Evolutionary conservation across 2,113 vertebrate species (phyloP).

Genomic region (Syngnathus scovelli): DNA sequence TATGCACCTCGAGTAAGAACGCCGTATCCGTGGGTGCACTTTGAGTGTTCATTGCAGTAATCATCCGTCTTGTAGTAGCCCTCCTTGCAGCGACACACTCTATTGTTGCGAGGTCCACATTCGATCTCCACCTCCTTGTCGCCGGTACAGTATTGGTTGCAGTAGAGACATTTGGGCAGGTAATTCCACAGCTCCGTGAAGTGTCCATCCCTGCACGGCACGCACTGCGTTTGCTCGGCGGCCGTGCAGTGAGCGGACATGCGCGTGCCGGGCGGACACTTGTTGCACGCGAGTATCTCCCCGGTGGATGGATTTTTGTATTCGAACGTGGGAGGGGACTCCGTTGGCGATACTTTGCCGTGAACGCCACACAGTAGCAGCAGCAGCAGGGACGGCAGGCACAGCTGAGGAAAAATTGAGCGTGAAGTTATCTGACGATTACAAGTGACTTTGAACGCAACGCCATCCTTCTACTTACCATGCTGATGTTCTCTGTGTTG

Average conservation of each 20-base stretch:
- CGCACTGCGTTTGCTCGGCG: constrained; percentile 46
- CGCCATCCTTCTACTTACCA: constrained; percentile 42
- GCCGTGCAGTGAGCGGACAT: constrained; percentile 49
- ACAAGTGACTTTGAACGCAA: neutral
- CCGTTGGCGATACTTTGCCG: neutral
- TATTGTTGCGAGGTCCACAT: constrained; percentile 49
- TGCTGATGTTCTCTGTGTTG: constrained; percentile 22
- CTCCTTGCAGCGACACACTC: constrained; percentile 64
- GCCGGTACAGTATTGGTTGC: constrained; percentile 51
- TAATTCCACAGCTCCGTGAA: constrained; percentile 69
- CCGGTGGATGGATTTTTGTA: constrained; percentile 24
- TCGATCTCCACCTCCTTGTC: constrained; percentile 55
- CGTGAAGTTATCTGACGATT: neutral
- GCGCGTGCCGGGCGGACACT: constrained; percentile 56
- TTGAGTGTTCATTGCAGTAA: constrained; percentile 52
- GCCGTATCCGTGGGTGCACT: constrained; percentile 49
- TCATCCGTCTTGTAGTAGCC: constrained; percentile 49
- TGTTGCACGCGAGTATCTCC: constrained; percentile 32
- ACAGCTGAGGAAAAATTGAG: constrained; percentile 29
- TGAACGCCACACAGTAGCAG: constrained; percentile 19
- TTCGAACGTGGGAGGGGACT: constrained; percentile 28
- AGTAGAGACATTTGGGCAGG: constrained; percentile 66
- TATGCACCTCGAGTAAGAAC: constrained; percentile 47
- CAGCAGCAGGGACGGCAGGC: constrained; percentile 1
- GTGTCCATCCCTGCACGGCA: constrained; percentile 26